Conservation (phyloP, 2,888 invertebrate species). For the Matsumyia berberina region DNA sequence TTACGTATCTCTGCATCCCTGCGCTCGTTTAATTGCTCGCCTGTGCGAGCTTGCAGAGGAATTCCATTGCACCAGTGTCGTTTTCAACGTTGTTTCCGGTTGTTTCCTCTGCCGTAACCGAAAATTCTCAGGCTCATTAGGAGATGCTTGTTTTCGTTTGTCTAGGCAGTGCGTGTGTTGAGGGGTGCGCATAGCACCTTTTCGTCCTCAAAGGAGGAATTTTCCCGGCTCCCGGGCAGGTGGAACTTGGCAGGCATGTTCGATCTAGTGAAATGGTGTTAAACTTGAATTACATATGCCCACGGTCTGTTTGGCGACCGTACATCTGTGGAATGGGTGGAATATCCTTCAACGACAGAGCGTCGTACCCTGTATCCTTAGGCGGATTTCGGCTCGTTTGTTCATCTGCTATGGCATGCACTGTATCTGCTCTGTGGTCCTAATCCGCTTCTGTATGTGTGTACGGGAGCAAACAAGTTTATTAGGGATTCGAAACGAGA, state of each 20-base stretch:
- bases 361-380: constrained; percentile 2
- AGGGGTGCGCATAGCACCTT: constrained; percentile 14
- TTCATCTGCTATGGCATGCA: constrained; percentile 7
- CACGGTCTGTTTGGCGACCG: constrained; percentile 10
- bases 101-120: constrained; percentile 56
- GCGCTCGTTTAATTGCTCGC: constrained; percentile 58
- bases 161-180: constrained; percentile 20
- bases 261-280: constrained; percentile 39
- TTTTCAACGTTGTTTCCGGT: constrained; percentile 71
- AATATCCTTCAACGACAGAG: constrained; percentile 34
- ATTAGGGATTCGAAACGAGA: constrained; percentile 32
- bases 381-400: constrained; percentile 24
- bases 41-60: constrained; percentile 43
- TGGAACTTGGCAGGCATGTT: constrained; percentile 14
- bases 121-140: constrained; percentile 71
- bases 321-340: constrained; percentile 8
- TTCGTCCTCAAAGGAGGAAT: constrained; percentile 1
- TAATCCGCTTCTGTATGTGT: background rate
- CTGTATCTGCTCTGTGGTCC: constrained; percentile 14
- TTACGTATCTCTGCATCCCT: constrained; percentile 32
- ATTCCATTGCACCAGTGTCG: constrained; percentile 59
- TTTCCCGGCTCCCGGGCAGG: background rate
- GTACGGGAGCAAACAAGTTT: constrained; percentile 42
- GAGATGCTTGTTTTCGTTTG: constrained; percentile 60
- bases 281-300: constrained; percentile 67